Conservation (phyloP, 2,888 invertebrate species). For the Hydriomena furcata region DNA sequence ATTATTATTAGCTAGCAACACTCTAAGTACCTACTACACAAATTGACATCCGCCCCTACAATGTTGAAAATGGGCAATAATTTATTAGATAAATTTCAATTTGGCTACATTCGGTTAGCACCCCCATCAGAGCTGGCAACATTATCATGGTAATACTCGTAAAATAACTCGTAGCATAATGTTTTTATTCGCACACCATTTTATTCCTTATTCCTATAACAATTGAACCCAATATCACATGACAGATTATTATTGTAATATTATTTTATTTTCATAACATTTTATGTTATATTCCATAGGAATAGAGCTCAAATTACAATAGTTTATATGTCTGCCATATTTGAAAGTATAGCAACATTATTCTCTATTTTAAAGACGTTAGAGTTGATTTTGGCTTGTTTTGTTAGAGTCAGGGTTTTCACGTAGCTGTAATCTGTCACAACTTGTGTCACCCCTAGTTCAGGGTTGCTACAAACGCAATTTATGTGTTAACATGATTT, state of each 20-base stretch:
- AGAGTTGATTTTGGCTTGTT: constrained; percentile 14
- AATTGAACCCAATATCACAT: constrained; percentile 2
- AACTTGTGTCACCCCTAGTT: constrained; percentile 61
- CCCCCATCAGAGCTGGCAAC: constrained; percentile 45
- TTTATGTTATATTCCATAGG: background rate
- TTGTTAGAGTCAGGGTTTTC: constrained; percentile 3
- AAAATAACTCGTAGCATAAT: constrained; percentile 40
- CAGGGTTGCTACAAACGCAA: constrained; percentile 64
- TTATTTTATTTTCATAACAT: constrained; percentile 1
- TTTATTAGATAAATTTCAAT: constrained; percentile 73
- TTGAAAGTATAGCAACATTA: background rate
- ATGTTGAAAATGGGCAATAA: constrained; percentile 60
- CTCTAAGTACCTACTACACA: constrained; percentile 26
- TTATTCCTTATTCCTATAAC: background rate
- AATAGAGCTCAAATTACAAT: constrained; percentile 13
- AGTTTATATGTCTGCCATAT: background rate
- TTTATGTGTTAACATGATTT: constrained; percentile 81
- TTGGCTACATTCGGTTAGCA: constrained; percentile 50
- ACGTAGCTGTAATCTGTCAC: constrained; percentile 57
- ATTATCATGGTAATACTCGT: constrained; percentile 44
- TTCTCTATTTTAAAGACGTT: background rate
- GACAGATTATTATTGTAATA: background rate
- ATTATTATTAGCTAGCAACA: constrained; percentile 22
- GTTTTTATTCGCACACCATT: constrained; percentile 15
- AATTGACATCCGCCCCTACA: constrained; percentile 38